Base-by-base conservation (phyloP, 2,797 vertebrate genomes). In the Myiothlypis chrysogaster region DNA sequence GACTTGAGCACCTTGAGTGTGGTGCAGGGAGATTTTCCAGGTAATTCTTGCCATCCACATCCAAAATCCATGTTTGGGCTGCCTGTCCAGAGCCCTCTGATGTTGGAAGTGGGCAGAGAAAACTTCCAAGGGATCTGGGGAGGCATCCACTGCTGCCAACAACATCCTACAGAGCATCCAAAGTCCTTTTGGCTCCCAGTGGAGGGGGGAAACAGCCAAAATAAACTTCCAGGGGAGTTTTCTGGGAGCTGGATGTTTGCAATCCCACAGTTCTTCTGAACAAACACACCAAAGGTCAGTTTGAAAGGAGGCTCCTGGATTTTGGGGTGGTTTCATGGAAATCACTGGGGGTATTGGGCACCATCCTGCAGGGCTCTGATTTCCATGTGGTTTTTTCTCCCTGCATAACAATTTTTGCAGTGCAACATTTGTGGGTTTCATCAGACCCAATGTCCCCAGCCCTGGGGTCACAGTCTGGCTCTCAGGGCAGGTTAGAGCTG, bases 151-250 rank as follows among this genome's bases (percentile, higher is more conserved):
- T 64, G 66, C 76, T 72, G 50, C 68, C 30, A 34, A 11, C 32
- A 60, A 32, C 24, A 4, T 61, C 59, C 50, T 43, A 9, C 46
- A 76, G 30, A 82, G 39, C 63, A 69, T 12, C 71, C 75, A 39
- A 72, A 96, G 94, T 82, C 68, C 82, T 72, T 77, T 27, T 87
- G 85, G 64, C 71, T 76, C 22, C 64, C 49, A 24, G 5, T 19
- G 66, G n/a, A 82, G 52, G 43, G 66, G 59, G 30, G 68, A 87
- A 91, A 20, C 12, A 43, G 81, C 69, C 80, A 78, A 78, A 94
- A 14, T 39, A 64, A 95, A 78, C 50, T 78, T 75, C 52, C 44
- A 34, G 8, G 9, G 37, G 19, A 64, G 49, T 37, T 53, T 83
- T 63, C 35, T 18, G 34, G 63, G 56, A 32, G 20, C n/a, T 60